Conservation (phyloP, 2,113 vertebrate genomes). For the Sialia sialis region DNA sequence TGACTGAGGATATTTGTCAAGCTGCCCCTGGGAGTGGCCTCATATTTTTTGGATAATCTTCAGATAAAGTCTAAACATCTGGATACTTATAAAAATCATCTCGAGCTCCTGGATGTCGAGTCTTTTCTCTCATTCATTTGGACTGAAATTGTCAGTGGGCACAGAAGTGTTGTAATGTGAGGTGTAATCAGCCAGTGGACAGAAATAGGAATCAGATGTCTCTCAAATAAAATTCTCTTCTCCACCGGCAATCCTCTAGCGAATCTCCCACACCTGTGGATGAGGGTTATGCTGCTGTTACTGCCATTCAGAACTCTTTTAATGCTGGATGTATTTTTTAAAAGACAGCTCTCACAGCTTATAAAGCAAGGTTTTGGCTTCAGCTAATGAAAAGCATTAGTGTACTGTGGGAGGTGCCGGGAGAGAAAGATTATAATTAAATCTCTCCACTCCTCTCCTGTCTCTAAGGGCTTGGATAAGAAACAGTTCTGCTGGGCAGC, state of each 20-base stretch:
- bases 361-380: conserved; percentile 61
- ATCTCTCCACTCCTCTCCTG: conserved; percentile 45
- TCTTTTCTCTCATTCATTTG: conserved; percentile 20
- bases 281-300: background rate
- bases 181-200: background rate
- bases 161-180: conserved; percentile 19
- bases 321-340: conserved; percentile 29
- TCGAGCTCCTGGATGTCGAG: conserved; percentile 12
- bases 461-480: conserved; percentile 62
- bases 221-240: conserved; percentile 2
- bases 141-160: conserved; percentile 38
- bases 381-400: conserved; percentile 53
- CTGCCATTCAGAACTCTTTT: conserved; percentile 41
- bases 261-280: conserved; percentile 55
- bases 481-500: conserved; percentile 61
- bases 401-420: conserved; percentile 57
- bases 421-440: conserved; percentile 66
- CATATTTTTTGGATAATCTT: conserved; percentile 27
- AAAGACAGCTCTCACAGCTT: conserved; percentile 46
- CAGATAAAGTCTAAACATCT: conserved; percentile 36
- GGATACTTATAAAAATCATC: conserved; percentile 31
- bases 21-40: conserved; percentile 2
- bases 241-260: conserved; percentile 22
- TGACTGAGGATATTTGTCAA: conserved; percentile 4
- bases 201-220: conserved; percentile 60